These are phyloP conservation scores for Cephalopachus bancanus DNA, from an alignment of 2,797 vertebrate genomes.

Conservation along the genomic window DNA sequence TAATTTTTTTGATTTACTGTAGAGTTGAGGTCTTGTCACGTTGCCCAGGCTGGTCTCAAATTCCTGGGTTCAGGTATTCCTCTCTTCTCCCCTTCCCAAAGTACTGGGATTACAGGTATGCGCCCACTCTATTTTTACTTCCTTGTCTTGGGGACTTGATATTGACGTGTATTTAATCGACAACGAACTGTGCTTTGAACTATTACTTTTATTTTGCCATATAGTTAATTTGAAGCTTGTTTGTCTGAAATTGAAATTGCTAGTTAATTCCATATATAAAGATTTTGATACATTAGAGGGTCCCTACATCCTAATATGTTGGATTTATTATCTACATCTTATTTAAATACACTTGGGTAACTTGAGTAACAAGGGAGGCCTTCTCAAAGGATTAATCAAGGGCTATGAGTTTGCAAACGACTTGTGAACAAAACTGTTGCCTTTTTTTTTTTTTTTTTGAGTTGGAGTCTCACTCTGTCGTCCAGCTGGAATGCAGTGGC, in stretches of 20 bases:
- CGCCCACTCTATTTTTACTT: background rate
- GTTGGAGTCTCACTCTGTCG: too few relatives aligned
- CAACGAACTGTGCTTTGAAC: background rate
- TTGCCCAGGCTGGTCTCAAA: too few relatives aligned
- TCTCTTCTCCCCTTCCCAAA: too few relatives aligned
- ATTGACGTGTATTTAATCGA: background rate
- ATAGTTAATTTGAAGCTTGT: background rate
- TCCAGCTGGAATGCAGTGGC: too few relatives aligned
- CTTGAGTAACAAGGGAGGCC: background rate
- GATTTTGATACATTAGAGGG: background rate
- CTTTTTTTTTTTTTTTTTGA: background rate
- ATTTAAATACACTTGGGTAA: conserved; percentile 57
- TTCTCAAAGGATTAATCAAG: conserved; percentile 31
- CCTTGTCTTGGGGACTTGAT: background rate
- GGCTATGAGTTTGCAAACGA: background rate
- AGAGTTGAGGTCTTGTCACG: too few relatives aligned
- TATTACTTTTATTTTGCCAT: background rate
- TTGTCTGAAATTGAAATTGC: background rate
- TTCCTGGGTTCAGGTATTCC: too few relatives aligned
- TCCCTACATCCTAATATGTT: background rate
- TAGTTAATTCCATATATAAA: background rate
- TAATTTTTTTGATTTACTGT: too few relatives aligned
- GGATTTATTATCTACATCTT: background rate
- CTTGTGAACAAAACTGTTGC: background rate
- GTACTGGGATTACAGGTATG: too few relatives aligned